Evolutionary conservation across 2,113 vertebrate genomes (phyloP).

Genomic region (Patagioenas fasciata): DNA sequence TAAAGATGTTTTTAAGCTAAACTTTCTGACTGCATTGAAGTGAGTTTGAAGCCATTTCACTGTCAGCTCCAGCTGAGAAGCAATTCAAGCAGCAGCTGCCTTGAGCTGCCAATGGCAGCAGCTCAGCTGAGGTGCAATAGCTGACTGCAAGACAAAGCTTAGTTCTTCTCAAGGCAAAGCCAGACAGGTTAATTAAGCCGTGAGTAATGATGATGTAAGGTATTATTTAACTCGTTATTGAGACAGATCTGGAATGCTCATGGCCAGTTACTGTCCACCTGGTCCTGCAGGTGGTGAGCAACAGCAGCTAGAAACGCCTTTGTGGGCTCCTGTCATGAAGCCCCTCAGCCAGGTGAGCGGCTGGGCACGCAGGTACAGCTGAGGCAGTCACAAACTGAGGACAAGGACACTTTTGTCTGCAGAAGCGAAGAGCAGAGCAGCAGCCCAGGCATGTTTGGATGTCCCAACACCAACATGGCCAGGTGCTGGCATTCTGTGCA

Average conservation of each 20-base stretch:
- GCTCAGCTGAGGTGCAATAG: neutral
- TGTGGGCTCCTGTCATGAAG: fast-evolving
- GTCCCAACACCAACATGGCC: fast-evolving
- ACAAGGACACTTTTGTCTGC: fast-evolving
- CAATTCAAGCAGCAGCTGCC: neutral
- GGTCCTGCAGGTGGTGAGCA: neutral
- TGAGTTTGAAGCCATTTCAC: neutral
- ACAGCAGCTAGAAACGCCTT: neutral
- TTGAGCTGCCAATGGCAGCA: neutral
- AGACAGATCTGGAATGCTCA: neutral
- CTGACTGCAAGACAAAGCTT: neutral
- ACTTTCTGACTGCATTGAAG: neutral
- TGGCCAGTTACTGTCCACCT: too few species aligned
- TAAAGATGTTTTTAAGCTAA: neutral
- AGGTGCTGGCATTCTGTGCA: fast-evolving
- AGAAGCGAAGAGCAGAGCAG: neutral
- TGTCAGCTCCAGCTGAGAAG: neutral
- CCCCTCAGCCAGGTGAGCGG: fast-evolving
- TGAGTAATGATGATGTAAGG: neutral
- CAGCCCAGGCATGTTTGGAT: fast-evolving
- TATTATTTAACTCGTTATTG: neutral
- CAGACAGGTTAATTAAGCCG: neutral
- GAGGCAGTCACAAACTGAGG: fast-evolving
- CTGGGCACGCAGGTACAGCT: fast-evolving
- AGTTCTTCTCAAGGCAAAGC: neutral